Evolutionary conservation across 2,888 invertebrate species (phyloP), one percentile per base, ranked within the genome.

Genomic region (Xylophagus ater): DNA sequence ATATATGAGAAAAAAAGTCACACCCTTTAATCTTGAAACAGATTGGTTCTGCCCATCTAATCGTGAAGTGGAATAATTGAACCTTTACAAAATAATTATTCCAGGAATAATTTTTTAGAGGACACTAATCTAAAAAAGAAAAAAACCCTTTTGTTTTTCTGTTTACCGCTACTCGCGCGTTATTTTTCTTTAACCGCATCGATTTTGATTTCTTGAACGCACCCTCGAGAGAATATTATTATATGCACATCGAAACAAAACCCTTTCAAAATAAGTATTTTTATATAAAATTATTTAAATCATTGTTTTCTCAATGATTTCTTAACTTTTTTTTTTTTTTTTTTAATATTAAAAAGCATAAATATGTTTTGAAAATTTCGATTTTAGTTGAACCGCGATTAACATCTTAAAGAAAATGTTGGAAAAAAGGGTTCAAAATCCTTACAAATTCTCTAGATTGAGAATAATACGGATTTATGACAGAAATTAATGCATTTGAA

Each of bases 21-120:
- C 44, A 44, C 44, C 44, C 44, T 37, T 36, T 41, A 41, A 41
- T 44, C 39, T 25, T n/a, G n/a, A 44, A 49, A 42, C 47, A 47
- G 49, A 49, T 49, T 48, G 47, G 42, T 42, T 40, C 37, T 45
- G 47, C 42, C 41, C 34, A 42, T 41, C 37, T 34, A 37, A 30
- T 30, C 34, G 34, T 35, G 30, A 38, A 34, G 44, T 29, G 37
- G 39, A 41, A 37, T 44, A 44, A 41, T 44, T 44, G 44, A 33
- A 33, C 23, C 23, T 31, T 21, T 8, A 24, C 15, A 15, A 29
- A 9, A 15, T 12, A 13, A 29, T 26, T 26, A 13, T 26, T 5
- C 26, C 13, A 13, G 12, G 7, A 5, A 26, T 23, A 26, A 13
- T 26, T 26, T 5, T 4, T 2, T 5, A n/a, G 26, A 13, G 26